phyloP scores from a whole-genome alignment of 2,888 invertebrate species.

The Melitaea athalia region DNA sequence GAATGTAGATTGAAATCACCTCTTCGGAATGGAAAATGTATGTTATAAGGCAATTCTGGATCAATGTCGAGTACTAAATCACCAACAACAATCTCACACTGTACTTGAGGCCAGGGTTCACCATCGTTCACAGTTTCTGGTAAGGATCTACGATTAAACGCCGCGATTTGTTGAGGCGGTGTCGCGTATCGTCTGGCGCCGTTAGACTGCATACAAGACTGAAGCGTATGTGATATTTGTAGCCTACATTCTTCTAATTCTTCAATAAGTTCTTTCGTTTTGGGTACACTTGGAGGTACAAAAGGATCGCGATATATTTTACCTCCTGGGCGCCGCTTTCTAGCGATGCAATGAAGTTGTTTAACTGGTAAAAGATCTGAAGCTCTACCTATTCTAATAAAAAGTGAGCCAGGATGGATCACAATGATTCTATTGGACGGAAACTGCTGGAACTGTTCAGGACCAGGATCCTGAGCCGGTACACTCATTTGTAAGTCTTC shows the following conservation, averaged over 20 bases:
- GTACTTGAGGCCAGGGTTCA: constrained; percentile 84
- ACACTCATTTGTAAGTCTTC: constrained; percentile 56
- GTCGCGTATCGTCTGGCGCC: constrained; percentile 91
- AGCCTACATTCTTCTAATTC: constrained; percentile 93
- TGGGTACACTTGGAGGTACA: constrained; percentile 84
- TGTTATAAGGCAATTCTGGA: constrained; percentile 88
- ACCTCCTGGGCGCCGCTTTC: constrained; percentile 83
- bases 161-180: constrained; percentile 94
- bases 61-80: constrained; percentile 88
- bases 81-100: constrained; percentile 87
- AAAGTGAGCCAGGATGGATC: constrained; percentile 96
- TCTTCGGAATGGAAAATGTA: constrained; percentile 94
- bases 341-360: constrained; percentile 92
- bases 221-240: constrained; percentile 92
- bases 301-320: constrained; percentile 84
- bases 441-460: constrained; percentile 83
- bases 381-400: constrained; percentile 94
- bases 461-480: constrained; percentile 66
- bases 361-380: constrained; percentile 94
- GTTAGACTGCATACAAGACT: constrained; percentile 92
- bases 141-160: constrained; percentile 90
- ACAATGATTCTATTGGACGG: constrained; percentile 92
- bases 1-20: constrained; percentile 94
- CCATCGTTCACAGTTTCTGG: constrained; percentile 85
- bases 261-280: constrained; percentile 86